These are phyloP conservation scores for Penaeus indicus DNA, from an alignment of 1,140 invertebrate species.

Conservation along the genomic window DNA sequence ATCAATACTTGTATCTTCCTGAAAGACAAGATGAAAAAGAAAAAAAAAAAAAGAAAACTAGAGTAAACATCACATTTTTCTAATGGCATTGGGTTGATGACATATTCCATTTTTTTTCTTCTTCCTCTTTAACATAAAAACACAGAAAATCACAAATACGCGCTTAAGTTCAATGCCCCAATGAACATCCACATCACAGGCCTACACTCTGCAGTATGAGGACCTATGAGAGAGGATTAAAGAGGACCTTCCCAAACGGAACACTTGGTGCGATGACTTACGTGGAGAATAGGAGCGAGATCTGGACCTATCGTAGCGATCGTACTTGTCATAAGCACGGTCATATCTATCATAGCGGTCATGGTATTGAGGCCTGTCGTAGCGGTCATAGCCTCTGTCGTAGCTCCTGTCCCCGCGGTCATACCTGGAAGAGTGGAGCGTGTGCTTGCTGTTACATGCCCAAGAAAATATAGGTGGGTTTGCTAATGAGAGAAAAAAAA, in stretches of 20 bases:
- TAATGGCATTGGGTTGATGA: too few relatives aligned
- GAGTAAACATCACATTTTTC: too few relatives aligned
- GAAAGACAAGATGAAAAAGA: neutral
- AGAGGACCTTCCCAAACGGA: neutral
- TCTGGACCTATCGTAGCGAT: constrained; percentile 75
- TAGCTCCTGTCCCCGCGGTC: constrained; percentile 69
- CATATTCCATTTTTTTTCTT: too few relatives aligned
- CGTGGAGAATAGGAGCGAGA: constrained; percentile 89
- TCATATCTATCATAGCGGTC: constrained; percentile 62
- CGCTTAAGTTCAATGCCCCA: too few relatives aligned
- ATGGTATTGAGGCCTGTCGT: constrained; percentile 58
- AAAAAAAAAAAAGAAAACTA: too few relatives aligned
- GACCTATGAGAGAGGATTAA: too few relatives aligned
- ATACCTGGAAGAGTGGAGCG: constrained; percentile 42
- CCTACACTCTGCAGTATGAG: too few relatives aligned
- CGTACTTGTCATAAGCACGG: constrained; percentile 64
- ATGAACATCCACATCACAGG: too few relatives aligned
- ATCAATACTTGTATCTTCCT: constrained; percentile 28
- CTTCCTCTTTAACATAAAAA: too few relatives aligned
- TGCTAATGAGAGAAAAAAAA: too few relatives aligned
- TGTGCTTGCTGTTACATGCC: neutral
- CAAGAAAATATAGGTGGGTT: neutral
- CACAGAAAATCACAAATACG: too few relatives aligned
- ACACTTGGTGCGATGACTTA: constrained; percentile 73
- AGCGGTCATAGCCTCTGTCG: constrained; percentile 50